phyloP scores from a whole-genome alignment of 2,888 invertebrate genomes.

The Graphium colonna region DNA sequence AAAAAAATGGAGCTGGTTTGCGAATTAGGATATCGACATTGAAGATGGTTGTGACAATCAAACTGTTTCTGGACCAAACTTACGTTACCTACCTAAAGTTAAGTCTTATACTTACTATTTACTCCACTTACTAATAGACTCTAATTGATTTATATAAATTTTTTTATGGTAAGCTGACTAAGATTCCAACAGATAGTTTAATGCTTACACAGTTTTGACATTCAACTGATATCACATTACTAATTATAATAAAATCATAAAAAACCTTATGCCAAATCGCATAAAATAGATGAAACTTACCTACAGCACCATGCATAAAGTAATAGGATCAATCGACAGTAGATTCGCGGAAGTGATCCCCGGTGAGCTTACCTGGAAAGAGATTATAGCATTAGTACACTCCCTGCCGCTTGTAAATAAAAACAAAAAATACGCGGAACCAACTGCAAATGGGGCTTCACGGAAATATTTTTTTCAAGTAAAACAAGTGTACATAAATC shows the following conservation, averaged over 20 bases:
- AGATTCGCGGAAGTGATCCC: constrained; percentile 38
- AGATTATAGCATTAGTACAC: constrained; percentile 28
- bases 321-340: background rate
- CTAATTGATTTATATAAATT: too few relatives aligned
- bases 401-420: background rate
- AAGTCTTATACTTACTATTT: too few relatives aligned
- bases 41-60: too few relatives aligned
- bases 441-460: background rate
- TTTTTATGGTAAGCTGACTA: background rate
- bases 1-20: too few relatives aligned
- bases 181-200: too few relatives aligned
- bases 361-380: constrained; percentile 53
- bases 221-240: too few relatives aligned
- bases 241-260: background rate
- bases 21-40: too few relatives aligned
- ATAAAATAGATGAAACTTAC: constrained; percentile 8
- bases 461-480: background rate
- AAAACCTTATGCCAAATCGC: background rate
- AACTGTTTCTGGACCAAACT: too few relatives aligned
- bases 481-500: too few relatives aligned
- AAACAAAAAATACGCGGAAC: background rate
- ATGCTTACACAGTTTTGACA: too few relatives aligned
- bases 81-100: too few relatives aligned
- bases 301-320: background rate
- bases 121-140: too few relatives aligned